Base-by-base conservation (phyloP, 2,113 vertebrate genomes). In the Ameiurus melas region DNA sequence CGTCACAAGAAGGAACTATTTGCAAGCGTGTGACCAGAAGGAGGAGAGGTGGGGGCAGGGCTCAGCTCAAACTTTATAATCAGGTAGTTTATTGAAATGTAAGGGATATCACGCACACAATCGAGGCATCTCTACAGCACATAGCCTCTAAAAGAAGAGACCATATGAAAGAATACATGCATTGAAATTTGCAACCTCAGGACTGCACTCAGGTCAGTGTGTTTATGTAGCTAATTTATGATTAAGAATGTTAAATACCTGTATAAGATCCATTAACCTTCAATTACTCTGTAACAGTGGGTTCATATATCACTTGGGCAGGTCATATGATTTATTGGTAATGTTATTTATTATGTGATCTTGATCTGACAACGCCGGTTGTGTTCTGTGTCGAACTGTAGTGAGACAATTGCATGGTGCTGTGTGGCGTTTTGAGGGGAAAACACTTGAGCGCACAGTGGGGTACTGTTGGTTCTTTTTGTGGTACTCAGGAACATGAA, bases 21-120 rank as follows among this genome's bases (percentile, higher is more conserved):
- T 88, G 57, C 68, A 89, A 90, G 20, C 90, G 84, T 91, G 91
- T 92, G 91, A 93, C 92, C 85, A 83, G 1, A 91, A 86, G 33
- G 84, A n/a, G 27, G 39, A 51, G 75, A 39, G 51, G n/a, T 91
- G 85, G 90, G 92, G 94, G 93, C 88, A 73, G 93, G 91, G 43
- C 91, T 87, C 57, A 20, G 86, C 25, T 4, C 87, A 93, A 94
- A 95, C 93, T 88, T 85, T 92, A 93, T 94, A 93, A 91, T 66
- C 82, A 16, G n/a, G 89, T 64, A 90, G 91, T 85, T n/a, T 90
- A 89, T 86, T 73, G 90, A 88, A 92, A 85, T 89, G 14, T 25
- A 60, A 55, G 19, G 81, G 83, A 91, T 77, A 62, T 80, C 43
- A 51, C 5, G 30, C 68, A 83, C 30, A 78, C 25, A 58, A n/a